Base-by-base conservation (phyloP, 2,888 invertebrate species). In the Neoitamus cyanurus region DNA sequence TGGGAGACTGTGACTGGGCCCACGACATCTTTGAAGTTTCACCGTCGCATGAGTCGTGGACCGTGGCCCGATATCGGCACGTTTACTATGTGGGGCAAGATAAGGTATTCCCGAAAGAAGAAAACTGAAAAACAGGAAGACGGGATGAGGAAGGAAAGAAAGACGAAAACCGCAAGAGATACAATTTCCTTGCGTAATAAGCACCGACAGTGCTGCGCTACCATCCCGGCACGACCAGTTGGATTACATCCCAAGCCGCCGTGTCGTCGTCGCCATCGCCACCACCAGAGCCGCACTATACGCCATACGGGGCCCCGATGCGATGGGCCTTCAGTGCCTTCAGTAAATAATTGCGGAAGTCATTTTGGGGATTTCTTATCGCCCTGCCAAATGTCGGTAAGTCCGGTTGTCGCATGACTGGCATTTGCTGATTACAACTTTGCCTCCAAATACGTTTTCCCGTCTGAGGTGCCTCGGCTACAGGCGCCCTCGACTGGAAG, bases 321-420 rank as follows among this genome's bases (percentile, higher is more conserved):
- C 69, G 82, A 69, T 69, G 82, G 68, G 69, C 82, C 69, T 69
- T 37, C n/a, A n/a, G n/a, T n/a, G n/a, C 31, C 78, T 25, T 30
- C 30, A 13, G 68, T 82, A 69, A 82, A 72, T 83, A 83, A 83
- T 83, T 83, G 73, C 83, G 83, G 83, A 83, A 83, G 83, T 83
- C 73, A 34, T 83, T 73, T 83, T 73, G 46, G 46, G 30, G 72
- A 25, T 42, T 73, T 83, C 83, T 83, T 83, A 83, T 83, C 83
- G 83, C 42, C 34, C 25, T 83, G 46, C 83, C 83, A 83, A 83
- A 83, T 83, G 83, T 83, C 73, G 82, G 82, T 82, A 69, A 82
- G 82, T 82, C 82, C 82, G 82, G 82, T 69, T 82, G 82, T 82
- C 83, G 83, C 83, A 83, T 83, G 83, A 83, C 73, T 83, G 83